Conservation (phyloP, 1,140 invertebrate genomes). For the Lasioglossum baleicum region DNA sequence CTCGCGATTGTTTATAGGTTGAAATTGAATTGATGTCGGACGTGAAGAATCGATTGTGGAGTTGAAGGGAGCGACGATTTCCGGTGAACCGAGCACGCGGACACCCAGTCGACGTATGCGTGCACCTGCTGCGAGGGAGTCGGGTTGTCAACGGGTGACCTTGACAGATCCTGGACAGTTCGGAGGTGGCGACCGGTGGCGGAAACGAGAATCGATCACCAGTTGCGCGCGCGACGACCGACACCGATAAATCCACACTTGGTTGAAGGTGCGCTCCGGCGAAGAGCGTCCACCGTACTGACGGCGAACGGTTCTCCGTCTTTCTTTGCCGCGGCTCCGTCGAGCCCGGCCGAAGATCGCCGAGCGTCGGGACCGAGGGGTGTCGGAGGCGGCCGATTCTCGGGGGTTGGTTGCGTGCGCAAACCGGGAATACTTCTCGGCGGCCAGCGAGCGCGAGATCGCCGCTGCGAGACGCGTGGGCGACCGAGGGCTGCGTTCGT, state of each 20-base stretch:
- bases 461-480: slow-evolving; percentile 62
- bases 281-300: slow-evolving; percentile 71
- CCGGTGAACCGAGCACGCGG: slow-evolving; percentile 18
- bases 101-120: slow-evolving; percentile 29
- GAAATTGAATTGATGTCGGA: too few relatives aligned
- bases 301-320: slow-evolving; percentile 37
- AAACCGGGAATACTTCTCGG: slow-evolving; percentile 28
- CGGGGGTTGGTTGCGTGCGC: slow-evolving; percentile 44
- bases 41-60: too few relatives aligned
- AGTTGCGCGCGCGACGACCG: slow-evolving; percentile 63
- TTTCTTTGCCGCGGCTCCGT: slow-evolving; percentile 54
- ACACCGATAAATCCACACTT: slow-evolving; percentile 8
- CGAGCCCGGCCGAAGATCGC: slow-evolving; percentile 50
- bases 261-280: slow-evolving; percentile 59
- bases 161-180: slow-evolving; percentile 48
- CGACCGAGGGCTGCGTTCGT: slow-evolving; percentile 46
- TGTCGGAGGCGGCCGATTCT: slow-evolving; percentile 48
- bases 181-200: slow-evolving; percentile 51
- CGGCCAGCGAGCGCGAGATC: slow-evolving; percentile 27
- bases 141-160: slow-evolving; percentile 49
- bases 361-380: slow-evolving; percentile 46
- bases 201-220: slow-evolving; percentile 66
- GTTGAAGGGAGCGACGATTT: not conserved
- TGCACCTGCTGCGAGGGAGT: slow-evolving; percentile 23
- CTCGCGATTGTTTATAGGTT: too few relatives aligned